Base-by-base conservation (phyloP, 2,888 invertebrate species). In the Zeuzera pyrina region DNA sequence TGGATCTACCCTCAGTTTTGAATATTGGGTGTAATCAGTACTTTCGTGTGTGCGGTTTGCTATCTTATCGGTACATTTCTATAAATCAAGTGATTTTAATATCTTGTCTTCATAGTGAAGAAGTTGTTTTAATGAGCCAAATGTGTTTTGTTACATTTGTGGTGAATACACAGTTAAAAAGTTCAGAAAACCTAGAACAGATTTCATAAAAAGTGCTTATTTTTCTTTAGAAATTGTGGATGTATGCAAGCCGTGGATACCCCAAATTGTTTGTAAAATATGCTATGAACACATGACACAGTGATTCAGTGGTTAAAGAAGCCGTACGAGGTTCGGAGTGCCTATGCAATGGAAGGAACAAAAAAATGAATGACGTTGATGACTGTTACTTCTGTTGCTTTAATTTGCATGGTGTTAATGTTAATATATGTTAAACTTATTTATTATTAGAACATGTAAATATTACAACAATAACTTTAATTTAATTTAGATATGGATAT, bases 151-250 rank as follows among this genome's bases (percentile, higher is more conserved):
- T 19, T 19, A 19, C 12, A 15, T 33, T 12, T 27, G 22, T 13
- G 21, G 26, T 12, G 21, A 32, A 32, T 32, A 27, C 27, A 32
- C 32, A 32, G n/a, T 32, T 13, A 32, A 32, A 32, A 19, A 32
- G n/a, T 27, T 14, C 8, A 27, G 32, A 13, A 32, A 27, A 26
- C 19, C 32, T 27, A 32, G 16, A 27, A 32, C 32, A 26, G 32
- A 21, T 27, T 32, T 32, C 21, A 19, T 32, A 27, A 32, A 32
- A 27, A 22, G 16, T 26, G 21, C 27, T 12, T 26, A 8, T 28
- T 3, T 13, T 15, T 14, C 19, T 5, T 19, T 19, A 8, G 5
- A 19, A 11, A 12, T 28, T 12, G 28, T 28, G 11, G 28, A 13
- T 15, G 14, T 14, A 28, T n/a, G 14, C 2, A 28, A 28, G 15